Evolutionary conservation across 2,113 vertebrate genomes (phyloP), one percentile per base, ranked within the genome.

Genomic region (Anas platyrhynchos): DNA sequence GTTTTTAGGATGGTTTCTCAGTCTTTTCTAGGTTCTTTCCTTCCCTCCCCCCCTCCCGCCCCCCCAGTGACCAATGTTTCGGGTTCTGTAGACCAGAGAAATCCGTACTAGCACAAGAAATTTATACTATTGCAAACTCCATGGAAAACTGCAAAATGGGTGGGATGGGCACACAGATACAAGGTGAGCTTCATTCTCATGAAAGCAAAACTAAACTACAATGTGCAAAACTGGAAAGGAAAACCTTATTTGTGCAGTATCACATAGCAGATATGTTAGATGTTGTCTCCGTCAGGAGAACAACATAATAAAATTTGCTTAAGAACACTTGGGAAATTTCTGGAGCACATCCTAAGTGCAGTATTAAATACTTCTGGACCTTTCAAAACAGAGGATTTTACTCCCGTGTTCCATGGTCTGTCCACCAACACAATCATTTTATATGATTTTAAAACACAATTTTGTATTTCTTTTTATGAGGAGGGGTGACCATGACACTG

Each of bases 301-400:
- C 44, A 13, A 67, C 32, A 11, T 3, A 73, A 82, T 16, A 72
- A 38, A 82, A 48, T 41, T 72, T 72, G 16, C 34, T 79, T 56
- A 91, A 23, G 38, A 91, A 52, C 3, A 27, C 21, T 38, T 32
- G 25, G 25, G 38, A 32, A 25, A 55, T 52, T 55, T 65, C 18
- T 43, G 61, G 32, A 38, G 16, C 0, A 0, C 54, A 29, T 72
- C 74, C 7, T 3, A 69, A 78, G 9, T 4, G 56, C 67, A n/a
- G 9, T 46, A 58, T 62, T 65, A 36, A 68, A 66, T 58, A 16
- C 14, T 81, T 78, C 25, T 89, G 34, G 25, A 36, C 43, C 15
- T 91, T 46, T 80, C 34, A 34, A 68, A 55, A 34, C 1, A 7
- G 14, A 52, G n/a, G 4, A 26, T 86, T 87, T 87, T 10, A 32